Evolutionary conservation across 2,113 vertebrate species (phyloP).

Genomic region (Rhinopomastus cyanomelas): DNA sequence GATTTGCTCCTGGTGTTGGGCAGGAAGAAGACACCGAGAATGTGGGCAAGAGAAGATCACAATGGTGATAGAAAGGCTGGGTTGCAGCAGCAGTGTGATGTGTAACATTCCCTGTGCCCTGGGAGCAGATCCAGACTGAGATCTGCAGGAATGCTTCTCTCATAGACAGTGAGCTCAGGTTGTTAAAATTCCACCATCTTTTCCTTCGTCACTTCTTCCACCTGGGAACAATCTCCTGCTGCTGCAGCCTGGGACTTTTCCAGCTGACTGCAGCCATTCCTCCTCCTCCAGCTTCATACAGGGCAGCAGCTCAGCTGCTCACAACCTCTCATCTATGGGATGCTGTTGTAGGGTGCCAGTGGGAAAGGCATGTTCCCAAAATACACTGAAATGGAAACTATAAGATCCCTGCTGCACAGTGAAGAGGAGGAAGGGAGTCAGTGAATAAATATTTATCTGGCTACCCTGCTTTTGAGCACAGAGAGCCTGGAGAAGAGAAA

Average conservation of each 20-base stretch:
- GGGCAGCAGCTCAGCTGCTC: background rate
- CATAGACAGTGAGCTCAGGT: background rate
- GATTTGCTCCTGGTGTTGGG: background rate
- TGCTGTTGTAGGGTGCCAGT: background rate
- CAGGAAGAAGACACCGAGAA: background rate
- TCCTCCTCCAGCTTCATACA: background rate
- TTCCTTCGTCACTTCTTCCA: background rate
- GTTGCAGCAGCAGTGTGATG: background rate
- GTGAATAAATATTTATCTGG: conserved; percentile 38
- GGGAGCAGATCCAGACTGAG: background rate
- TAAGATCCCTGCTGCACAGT: background rate
- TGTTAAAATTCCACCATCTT: background rate
- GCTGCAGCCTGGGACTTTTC: background rate
- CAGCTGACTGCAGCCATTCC: background rate
- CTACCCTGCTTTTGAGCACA: conserved; percentile 15
- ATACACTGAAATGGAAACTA: conserved; percentile 5
- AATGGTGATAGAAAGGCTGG: background rate
- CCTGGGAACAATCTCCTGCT: background rate
- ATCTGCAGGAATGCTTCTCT: background rate
- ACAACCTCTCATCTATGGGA: rapidly evolving
- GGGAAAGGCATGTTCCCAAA: conserved; percentile 34
- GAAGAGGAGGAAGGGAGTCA: background rate
- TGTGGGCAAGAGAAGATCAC: background rate
- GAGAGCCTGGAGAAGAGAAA: background rate
- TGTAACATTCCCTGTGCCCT: rapidly evolving